Percentiles rank a stretch among this genome's conserved stretches.
Evolutionary conservation across 2,888 invertebrate genomes (phyloP).

Genomic region (Mactromeris polynyma): DNA sequence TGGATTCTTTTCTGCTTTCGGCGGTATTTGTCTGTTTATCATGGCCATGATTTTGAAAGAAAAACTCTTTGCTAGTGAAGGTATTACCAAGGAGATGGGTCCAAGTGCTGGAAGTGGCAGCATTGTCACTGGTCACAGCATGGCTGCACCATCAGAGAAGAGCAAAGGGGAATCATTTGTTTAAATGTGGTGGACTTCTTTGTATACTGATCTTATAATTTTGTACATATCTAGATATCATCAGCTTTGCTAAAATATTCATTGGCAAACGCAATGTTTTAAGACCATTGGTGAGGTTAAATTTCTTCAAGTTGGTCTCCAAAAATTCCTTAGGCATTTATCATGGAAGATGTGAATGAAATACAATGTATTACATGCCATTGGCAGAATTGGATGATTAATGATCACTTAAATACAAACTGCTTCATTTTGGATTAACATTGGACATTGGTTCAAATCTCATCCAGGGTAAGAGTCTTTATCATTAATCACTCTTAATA

Average conservation of each 20-base stretch:
- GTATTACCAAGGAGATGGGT: conserved; percentile 30
- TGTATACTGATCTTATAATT: neutral
- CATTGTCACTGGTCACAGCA: conserved; percentile 42
- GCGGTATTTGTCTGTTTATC: conserved; percentile 82
- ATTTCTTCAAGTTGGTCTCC: too few species aligned
- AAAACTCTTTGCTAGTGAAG: conserved; percentile 58
- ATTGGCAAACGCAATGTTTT: too few species aligned
- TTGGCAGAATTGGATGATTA: too few species aligned
- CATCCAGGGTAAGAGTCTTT: too few species aligned
- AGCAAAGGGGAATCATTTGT: conserved; percentile 55
- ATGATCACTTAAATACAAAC: too few species aligned
- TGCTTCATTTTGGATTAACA: too few species aligned
- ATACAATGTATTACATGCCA: too few species aligned
- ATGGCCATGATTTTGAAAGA: conserved; percentile 75
- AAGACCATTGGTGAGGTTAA: too few species aligned
- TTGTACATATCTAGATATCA: neutral
- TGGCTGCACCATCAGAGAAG: conserved; percentile 36
- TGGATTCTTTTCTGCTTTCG: conserved; percentile 84
- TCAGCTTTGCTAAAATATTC: neutral
- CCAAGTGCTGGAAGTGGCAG: conserved; percentile 51
- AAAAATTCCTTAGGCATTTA: too few species aligned
- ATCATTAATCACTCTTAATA: too few species aligned
- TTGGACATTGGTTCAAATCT: too few species aligned
- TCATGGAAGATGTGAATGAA: too few species aligned
- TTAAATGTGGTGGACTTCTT: conserved; percentile 15